A percentile compares a stretch with the other conserved stretches of the same genome.
Conservation (phyloP, 2,888 invertebrate genomes). For the Netelia melanura region DNA sequence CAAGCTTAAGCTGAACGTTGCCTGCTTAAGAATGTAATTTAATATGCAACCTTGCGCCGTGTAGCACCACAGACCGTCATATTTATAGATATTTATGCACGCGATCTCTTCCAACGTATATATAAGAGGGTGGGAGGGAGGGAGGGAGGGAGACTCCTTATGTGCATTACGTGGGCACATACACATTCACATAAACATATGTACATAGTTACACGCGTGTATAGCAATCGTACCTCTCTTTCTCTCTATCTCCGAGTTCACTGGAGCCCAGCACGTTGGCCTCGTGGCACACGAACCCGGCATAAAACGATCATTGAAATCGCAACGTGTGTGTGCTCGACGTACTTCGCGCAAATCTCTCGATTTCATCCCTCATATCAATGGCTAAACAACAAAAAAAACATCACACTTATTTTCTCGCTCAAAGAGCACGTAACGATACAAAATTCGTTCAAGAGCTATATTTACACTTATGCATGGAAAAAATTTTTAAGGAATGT, state of each 20-base stretch:
- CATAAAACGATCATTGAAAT: conserved; percentile 35
- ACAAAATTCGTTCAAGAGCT: no score
- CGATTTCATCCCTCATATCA: neutral
- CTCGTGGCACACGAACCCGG: conserved; percentile 21
- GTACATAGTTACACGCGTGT: neutral
- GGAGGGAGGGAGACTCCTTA: neutral
- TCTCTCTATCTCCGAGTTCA: conserved; percentile 16
- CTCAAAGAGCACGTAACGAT: neutral
- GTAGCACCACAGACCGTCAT: conserved; percentile 73
- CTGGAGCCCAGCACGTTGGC: conserved; percentile 20
- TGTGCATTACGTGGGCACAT: conserved; percentile 42
- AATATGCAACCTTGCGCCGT: conserved; percentile 81
- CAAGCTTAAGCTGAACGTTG: conserved; percentile 65
- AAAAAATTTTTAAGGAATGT: no score
- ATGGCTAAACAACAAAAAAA: neutral
- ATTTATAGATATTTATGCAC: conserved; percentile 81
- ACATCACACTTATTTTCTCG: neutral
- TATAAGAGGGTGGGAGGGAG: conserved; percentile 53
- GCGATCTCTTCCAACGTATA: conserved; percentile 73
- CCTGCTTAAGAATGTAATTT: conserved; percentile 82
- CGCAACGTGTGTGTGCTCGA: neutral
- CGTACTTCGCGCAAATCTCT: conserved; percentile 14
- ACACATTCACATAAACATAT: neutral
- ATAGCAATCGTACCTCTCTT: conserved; percentile 14
- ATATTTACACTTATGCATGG: no score